Evolutionary conservation across 2,888 invertebrate species (phyloP), one percentile per base, ranked within the genome.

Genomic region (Gastracanthus pulcherrimus): DNA sequence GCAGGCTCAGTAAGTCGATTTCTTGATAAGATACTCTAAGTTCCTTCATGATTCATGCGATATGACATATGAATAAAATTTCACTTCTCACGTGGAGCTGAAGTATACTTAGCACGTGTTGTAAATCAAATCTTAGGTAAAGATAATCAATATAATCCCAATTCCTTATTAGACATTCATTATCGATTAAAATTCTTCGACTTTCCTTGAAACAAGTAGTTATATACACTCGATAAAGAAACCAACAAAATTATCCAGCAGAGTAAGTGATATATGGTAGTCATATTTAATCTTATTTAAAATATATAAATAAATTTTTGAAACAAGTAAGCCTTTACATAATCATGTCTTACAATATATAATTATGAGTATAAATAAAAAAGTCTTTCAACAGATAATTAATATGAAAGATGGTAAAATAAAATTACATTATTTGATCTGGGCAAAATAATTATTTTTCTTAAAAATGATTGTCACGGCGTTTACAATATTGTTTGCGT

Each of bases 91-190:
- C 67, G 51, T 72, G 36, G 29, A 58, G n/a, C 6, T 19, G 45
- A 74, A 55, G 69, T 69, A 19, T 55, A 48, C 36, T 70, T 29
- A 55, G n/a, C 23, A 34, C 6, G 9, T 13, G n/a, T 36, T 58
- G 34, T 81, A 81, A 64, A 81, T 76, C 76, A 76, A 64, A 71
- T 69, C 66, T 23, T 41, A 45, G 64, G 41, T 66, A 60, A 75
- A 76, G 76, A 75, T 81, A 76, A 80, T 80, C 70, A 45, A 62
- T 64, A 71, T 34, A 45, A 81, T 58, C 51, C 1, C 26, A 55
- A 60, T 80, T 66, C 71, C 76, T 81, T 81, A 81, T 76, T 71
- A 34, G 64, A 48, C 51, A 69, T 69, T 38, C 70, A 58, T 58
- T 71, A 45, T 66, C 70, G 26, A 55, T 76, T 48, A 1, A 36